Conservation (phyloP, 1,140 invertebrate genomes). For the Adelges cooleyi region DNA sequence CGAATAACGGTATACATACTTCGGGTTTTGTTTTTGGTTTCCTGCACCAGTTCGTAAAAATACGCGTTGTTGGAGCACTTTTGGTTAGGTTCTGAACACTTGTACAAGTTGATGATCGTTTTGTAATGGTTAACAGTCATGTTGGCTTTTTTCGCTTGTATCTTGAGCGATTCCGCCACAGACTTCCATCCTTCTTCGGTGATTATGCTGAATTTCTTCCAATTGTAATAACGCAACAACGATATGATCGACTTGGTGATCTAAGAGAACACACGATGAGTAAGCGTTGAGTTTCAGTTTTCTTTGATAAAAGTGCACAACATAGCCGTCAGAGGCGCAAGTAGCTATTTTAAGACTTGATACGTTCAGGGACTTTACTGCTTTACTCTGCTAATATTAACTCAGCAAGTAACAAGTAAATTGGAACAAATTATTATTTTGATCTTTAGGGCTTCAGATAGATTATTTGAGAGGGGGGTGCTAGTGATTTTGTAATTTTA, state of each 20-base stretch:
- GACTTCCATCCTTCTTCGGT: slow-evolving; percentile 67
- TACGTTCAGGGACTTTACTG: too few species aligned
- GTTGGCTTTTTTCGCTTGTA: slow-evolving; percentile 57
- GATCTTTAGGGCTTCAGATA: too few species aligned
- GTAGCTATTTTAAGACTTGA: too few species aligned
- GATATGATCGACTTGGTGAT: slow-evolving; percentile 89
- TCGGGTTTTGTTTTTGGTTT: slow-evolving; percentile 76
- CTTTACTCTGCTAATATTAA: too few species aligned
- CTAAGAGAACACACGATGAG: too few species aligned
- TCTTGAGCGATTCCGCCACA: slow-evolving; percentile 61
- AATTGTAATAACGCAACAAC: slow-evolving; percentile 76
- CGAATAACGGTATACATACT: slow-evolving; percentile 48
- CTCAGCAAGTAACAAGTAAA: not conserved
- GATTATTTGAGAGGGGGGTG: too few species aligned
- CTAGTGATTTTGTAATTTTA: too few species aligned
- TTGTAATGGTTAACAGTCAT: slow-evolving; percentile 68
- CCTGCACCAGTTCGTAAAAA: slow-evolving; percentile 76
- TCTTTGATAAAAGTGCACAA: too few species aligned
- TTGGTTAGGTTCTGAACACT: slow-evolving; percentile 60
- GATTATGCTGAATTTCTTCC: slow-evolving; percentile 89
- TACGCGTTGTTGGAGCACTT: slow-evolving; percentile 59
- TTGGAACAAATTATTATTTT: too few species aligned
- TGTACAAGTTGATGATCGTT: slow-evolving; percentile 52
- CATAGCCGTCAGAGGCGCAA: too few species aligned
- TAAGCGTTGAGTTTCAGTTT: too few species aligned